Evolutionary conservation across 1,140 invertebrate genomes (phyloP).

Genomic region (Leptopilina boulardi): DNA sequence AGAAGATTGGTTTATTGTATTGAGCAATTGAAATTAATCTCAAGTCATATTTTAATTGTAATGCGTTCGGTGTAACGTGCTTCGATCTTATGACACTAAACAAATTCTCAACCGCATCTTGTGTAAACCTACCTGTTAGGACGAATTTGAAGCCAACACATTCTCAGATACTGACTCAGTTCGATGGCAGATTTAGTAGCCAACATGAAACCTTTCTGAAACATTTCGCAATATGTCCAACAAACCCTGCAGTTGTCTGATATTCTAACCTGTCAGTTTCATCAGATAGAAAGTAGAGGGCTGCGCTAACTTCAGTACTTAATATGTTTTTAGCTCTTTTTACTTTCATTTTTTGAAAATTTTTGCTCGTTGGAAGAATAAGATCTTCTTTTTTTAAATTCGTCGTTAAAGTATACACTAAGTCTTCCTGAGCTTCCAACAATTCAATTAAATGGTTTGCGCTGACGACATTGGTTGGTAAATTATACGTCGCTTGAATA

Average conservation of each 20-base stretch:
- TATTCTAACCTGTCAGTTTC: background rate
- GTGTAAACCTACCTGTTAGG: slow-evolving; percentile 46
- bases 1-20: background rate
- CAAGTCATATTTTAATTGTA: slow-evolving; percentile 52
- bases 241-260: slow-evolving; percentile 34
- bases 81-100: slow-evolving; percentile 47
- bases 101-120: slow-evolving; percentile 51
- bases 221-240: slow-evolving; percentile 36
- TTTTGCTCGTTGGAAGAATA: background rate
- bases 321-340: slow-evolving; percentile 31
- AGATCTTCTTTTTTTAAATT: slow-evolving; percentile 36
- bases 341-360: slow-evolving; percentile 40
- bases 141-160: slow-evolving; percentile 31
- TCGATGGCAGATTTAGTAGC: background rate
- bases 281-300: slow-evolving; percentile 27
- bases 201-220: slow-evolving; percentile 35
- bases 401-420: slow-evolving; percentile 30
- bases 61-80: slow-evolving; percentile 43
- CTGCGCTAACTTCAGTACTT: slow-evolving; percentile 27
- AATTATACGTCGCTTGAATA: slow-evolving; percentile 25
- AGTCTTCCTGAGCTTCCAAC: too few relatives aligned
- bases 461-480: slow-evolving; percentile 40
- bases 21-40: slow-evolving; percentile 46
- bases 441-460: too few relatives aligned
- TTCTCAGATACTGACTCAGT: background rate